Conservation (phyloP, 2,113 vertebrate genomes). For the Leucoraja erinaceus region DNA sequence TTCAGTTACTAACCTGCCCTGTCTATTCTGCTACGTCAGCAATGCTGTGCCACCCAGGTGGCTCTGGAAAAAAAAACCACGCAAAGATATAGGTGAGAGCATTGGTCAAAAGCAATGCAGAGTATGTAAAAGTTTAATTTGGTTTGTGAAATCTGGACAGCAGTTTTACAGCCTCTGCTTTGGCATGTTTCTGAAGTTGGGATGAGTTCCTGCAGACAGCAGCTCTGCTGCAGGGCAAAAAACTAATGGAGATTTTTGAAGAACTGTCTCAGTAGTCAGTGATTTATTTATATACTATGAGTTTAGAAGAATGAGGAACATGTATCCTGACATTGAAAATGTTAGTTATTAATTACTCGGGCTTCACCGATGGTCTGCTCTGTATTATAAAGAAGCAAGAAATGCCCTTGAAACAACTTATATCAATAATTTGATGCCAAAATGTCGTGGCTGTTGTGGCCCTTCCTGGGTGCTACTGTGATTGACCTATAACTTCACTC, state of each 20-base stretch:
- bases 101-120: background rate
- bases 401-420: background rate
- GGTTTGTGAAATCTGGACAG: background rate
- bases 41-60: constrained; percentile 28
- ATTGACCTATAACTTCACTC: constrained; percentile 14
- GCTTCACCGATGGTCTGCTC: background rate
- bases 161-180: background rate
- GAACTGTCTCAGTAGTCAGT: constrained; percentile 29
- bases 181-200: background rate
- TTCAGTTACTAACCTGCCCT: constrained; percentile 28
- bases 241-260: constrained; percentile 38
- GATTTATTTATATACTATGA: constrained; percentile 32
- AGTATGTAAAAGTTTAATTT: background rate
- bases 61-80: background rate
- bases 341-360: constrained; percentile 29
- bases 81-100: background rate
- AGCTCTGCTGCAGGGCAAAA: constrained; percentile 33
- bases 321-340: constrained; percentile 33
- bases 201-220: constrained; percentile 27
- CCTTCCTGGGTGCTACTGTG: background rate
- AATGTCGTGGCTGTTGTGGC: background rate
- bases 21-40: background rate
- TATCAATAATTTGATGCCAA: background rate
- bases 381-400: background rate
- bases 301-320: constrained; percentile 31